A percentile compares a stretch with the other conserved stretches of the same genome.
phyloP scores from a whole-genome alignment of 2,888 invertebrate genomes.

The Schizaphis graminum region DNA sequence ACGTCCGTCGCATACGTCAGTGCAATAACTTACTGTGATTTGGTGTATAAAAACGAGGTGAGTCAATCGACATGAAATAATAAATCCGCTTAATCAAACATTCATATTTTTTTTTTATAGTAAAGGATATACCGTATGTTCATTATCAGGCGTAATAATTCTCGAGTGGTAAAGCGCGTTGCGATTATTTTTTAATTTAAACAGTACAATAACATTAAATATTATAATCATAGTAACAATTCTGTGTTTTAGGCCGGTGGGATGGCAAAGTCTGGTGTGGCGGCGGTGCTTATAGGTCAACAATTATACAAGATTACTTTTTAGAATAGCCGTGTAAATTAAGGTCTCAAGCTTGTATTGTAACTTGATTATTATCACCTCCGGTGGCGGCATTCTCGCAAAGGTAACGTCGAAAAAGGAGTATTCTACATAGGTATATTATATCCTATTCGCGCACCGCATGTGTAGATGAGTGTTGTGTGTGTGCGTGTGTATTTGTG shows the following conservation, averaged over 20 bases:
- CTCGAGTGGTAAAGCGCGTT: background rate
- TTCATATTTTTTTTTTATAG: background rate
- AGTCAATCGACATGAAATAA: background rate
- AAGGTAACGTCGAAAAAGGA: background rate
- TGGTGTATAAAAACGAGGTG: background rate
- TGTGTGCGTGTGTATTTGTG: background rate
- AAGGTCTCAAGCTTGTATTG: background rate
- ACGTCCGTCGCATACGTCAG: background rate
- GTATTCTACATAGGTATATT: background rate
- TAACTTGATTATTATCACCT: constrained; percentile 28
- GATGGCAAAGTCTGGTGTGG: background rate
- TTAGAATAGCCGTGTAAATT: background rate
- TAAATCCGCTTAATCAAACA: background rate
- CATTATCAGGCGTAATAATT: background rate
- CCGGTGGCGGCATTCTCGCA: background rate
- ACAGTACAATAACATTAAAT: background rate
- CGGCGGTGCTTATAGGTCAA: background rate
- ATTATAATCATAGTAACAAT: background rate
- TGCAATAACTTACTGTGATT: background rate
- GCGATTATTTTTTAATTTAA: background rate
- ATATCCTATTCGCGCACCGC: background rate
- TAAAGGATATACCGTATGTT: background rate
- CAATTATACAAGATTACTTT: background rate
- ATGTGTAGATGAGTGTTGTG: background rate
- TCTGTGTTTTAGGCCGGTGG: background rate